A percentile compares a stretch with the other conserved stretches of the same genome.
These are phyloP conservation scores for Seriola quinqueradiata DNA, from an alignment of 2,113 vertebrate species.

Conservation along the genomic window DNA sequence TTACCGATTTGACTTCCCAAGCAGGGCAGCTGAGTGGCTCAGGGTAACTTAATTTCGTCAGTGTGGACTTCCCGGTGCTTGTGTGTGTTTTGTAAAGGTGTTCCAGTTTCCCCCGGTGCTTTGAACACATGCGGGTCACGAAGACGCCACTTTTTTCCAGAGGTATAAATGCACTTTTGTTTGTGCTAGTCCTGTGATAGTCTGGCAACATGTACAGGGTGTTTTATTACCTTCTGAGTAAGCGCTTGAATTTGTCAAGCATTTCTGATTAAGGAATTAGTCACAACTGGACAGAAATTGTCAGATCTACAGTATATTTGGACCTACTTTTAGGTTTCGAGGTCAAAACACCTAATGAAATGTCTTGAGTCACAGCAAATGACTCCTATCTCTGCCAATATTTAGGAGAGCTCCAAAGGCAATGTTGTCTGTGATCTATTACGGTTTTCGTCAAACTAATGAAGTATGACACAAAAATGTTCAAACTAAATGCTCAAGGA, in stretches of 20 bases:
- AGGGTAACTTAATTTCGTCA: not conserved
- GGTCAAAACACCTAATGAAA: not conserved
- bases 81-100: not conserved
- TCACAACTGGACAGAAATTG: not conserved
- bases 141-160: not conserved
- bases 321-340: not conserved
- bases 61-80: not conserved
- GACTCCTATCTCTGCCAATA: too few relatives aligned
- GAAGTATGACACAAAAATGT: too few relatives aligned
- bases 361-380: not conserved
- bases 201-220: not conserved
- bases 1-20: not conserved
- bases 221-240: not conserved
- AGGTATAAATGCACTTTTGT: not conserved
- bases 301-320: not conserved
- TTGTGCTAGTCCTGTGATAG: not conserved
- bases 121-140: not conserved
- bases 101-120: not conserved
- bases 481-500: too few relatives aligned
- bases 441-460: too few relatives aligned
- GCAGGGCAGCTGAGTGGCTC: not conserved
- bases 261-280: not conserved
- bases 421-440: too few relatives aligned
- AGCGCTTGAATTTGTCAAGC: not conserved
- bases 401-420: too few relatives aligned